These are phyloP conservation scores for Manis pentadactyla DNA, from an alignment of 2,797 vertebrate genomes.

Conservation along the genomic window DNA sequence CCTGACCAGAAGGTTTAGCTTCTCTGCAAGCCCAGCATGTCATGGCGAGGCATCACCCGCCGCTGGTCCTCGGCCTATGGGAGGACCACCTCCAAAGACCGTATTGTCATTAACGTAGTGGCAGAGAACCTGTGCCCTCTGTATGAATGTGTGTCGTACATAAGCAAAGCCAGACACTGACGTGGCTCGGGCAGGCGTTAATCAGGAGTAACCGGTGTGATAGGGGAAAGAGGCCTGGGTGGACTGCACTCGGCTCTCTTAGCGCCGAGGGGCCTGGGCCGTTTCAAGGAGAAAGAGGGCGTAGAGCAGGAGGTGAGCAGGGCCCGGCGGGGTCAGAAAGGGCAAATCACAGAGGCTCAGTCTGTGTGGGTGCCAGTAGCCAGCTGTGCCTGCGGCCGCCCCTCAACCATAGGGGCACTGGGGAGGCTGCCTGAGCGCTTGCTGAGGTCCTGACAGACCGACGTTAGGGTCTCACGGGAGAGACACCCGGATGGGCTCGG, in stretches of 20 bases:
- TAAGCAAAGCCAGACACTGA: too few relatives aligned
- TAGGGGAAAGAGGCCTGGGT: background rate
- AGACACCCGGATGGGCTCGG: background rate
- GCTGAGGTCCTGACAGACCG: background rate
- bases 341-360: background rate
- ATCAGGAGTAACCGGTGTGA: too few relatives aligned
- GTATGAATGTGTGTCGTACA: background rate
- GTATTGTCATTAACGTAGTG: accelerated
- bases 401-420: background rate
- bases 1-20: background rate
- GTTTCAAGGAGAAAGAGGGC: background rate
- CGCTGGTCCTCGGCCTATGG: background rate
- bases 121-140: background rate
- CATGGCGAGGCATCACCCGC: accelerated
- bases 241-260: background rate
- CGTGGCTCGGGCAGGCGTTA: too few relatives aligned
- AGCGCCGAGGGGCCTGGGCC: background rate
- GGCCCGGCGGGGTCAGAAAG: background rate
- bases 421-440: background rate
- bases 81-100: background rate
- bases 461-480: background rate
- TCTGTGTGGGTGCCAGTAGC: too few relatives aligned
- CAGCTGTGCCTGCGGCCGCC: too few relatives aligned
- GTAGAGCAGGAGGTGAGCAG: too few relatives aligned
- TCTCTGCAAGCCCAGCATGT: background rate